phyloP scores from a whole-genome alignment of 2,113 vertebrate genomes.

The Eudyptes chrysolophus region DNA sequence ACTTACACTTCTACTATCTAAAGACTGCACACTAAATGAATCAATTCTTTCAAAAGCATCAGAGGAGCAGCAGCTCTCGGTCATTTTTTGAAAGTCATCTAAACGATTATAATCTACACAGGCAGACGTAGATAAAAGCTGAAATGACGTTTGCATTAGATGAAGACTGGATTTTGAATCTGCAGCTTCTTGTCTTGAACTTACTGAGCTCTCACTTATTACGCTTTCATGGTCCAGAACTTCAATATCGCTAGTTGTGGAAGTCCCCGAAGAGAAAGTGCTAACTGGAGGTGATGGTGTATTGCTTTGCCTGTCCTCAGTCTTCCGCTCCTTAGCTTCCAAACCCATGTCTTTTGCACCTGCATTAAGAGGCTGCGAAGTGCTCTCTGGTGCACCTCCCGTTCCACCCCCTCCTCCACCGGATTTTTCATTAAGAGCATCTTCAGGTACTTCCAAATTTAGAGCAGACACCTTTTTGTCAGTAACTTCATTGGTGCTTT shows the following conservation, averaged over 20 bases:
- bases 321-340: constrained; percentile 88
- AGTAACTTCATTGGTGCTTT: constrained; percentile 5
- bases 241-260: constrained; percentile 98
- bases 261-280: constrained; percentile 96
- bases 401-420: background rate
- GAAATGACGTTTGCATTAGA: constrained; percentile 97
- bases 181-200: constrained; percentile 90
- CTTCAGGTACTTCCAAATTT: constrained; percentile 46
- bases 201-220: constrained; percentile 95
- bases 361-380: constrained; percentile 53
- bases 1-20: constrained; percentile 96
- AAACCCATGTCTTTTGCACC: constrained; percentile 77
- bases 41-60: constrained; percentile 99
- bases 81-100: constrained; percentile 95
- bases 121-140: constrained; percentile 92
- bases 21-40: constrained; percentile 94
- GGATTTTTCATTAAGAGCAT: constrained; percentile 16
- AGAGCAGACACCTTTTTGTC: constrained; percentile 28
- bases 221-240: constrained; percentile 98
- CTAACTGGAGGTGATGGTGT: constrained; percentile 95
- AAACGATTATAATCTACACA: constrained; percentile 88
- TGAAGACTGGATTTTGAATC: constrained; percentile 91
- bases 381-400: background rate
- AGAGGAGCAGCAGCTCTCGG: constrained; percentile 91
- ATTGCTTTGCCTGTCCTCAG: constrained; percentile 93